These are phyloP conservation scores for Andrena hattorfiana DNA, from an alignment of 2,888 invertebrate genomes.

Conservation along the genomic window DNA sequence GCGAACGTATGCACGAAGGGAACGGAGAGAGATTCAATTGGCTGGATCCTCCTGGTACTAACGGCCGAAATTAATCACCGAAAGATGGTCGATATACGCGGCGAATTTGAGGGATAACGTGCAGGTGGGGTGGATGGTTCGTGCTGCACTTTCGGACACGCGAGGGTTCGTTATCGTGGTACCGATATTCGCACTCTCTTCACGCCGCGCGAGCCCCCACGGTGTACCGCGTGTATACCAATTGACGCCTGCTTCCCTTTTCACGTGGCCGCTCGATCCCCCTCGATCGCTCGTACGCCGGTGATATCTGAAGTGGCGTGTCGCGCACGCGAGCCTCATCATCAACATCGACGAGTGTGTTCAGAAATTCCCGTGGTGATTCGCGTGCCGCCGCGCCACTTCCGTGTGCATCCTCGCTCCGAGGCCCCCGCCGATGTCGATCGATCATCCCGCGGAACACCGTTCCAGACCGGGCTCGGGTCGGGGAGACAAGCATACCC, in stretches of 20 bases:
- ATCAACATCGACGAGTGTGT: slow-evolving; percentile 28
- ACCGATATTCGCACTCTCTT: slow-evolving; percentile 63
- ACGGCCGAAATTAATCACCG: slow-evolving; percentile 55
- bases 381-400: slow-evolving; percentile 4
- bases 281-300: slow-evolving; percentile 53
- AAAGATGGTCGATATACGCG: slow-evolving; percentile 42
- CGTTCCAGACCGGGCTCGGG: too few relatives aligned
- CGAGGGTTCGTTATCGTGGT: slow-evolving; percentile 61
- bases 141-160: slow-evolving; percentile 52
- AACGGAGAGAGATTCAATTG: slow-evolving; percentile 36
- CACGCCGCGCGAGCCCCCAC: slow-evolving; percentile 31
- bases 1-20: too few relatives aligned
- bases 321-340: slow-evolving; percentile 54
- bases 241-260: slow-evolving; percentile 63
- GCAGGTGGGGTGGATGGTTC: slow-evolving; percentile 17
- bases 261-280: slow-evolving; percentile 50
- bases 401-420: not conserved
- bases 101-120: slow-evolving; percentile 37
- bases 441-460: not conserved
- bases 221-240: slow-evolving; percentile 46
- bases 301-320: slow-evolving; percentile 59
- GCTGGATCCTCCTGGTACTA: slow-evolving; percentile 42
- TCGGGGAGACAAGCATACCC: too few relatives aligned
- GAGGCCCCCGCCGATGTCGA: not conserved
- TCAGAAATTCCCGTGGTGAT: slow-evolving; percentile 36